These are phyloP conservation scores for Nyctalus aviator DNA, from an alignment of 2,797 vertebrate genomes.

Conservation along the genomic window DNA sequence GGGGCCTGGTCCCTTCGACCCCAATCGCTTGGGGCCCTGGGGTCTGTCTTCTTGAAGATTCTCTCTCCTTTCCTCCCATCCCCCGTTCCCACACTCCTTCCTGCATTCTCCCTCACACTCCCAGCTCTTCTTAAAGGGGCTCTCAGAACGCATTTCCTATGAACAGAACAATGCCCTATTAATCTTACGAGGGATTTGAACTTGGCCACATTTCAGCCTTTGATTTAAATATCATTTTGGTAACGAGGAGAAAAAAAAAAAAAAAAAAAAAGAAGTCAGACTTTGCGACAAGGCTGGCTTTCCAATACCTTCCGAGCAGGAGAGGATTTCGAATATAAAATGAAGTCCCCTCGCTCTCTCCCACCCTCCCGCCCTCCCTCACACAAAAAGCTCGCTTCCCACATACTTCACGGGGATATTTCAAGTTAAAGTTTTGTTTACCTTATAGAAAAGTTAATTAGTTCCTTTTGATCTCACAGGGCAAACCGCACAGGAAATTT, in stretches of 20 bases:
- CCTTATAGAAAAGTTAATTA: constrained; percentile 90
- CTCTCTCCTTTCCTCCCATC: neutral
- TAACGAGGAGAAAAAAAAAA: constrained; percentile 10
- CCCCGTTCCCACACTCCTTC: constrained; percentile 80
- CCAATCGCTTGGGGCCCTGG: constrained; percentile 23
- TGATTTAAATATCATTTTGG: constrained; percentile 82
- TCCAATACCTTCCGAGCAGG: constrained; percentile 52
- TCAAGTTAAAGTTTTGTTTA: constrained; percentile 88
- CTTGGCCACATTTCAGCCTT: constrained; percentile 77
- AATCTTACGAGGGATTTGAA: constrained; percentile 62
- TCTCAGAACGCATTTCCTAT: constrained; percentile 75
- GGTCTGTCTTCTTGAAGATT: constrained; percentile 16
- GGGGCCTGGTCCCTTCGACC: constrained; percentile 19
- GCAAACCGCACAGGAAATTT: constrained; percentile 90
- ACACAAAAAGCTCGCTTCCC: constrained; percentile 78
- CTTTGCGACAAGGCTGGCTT: neutral
- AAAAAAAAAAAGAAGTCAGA: constrained; percentile 21
- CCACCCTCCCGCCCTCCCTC: constrained; percentile 60
- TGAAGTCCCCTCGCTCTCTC: neutral
- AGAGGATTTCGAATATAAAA: constrained; percentile 52
- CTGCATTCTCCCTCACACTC: constrained; percentile 54
- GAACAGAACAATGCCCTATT: constrained; percentile 82
- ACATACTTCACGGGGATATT: constrained; percentile 84
- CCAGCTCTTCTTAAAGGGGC: constrained; percentile 76
- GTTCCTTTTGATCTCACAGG: constrained; percentile 88